phyloP scores from a whole-genome alignment of 35 echinoderm and acorn worm species.

The Apostichopus parvimensis region DNA sequence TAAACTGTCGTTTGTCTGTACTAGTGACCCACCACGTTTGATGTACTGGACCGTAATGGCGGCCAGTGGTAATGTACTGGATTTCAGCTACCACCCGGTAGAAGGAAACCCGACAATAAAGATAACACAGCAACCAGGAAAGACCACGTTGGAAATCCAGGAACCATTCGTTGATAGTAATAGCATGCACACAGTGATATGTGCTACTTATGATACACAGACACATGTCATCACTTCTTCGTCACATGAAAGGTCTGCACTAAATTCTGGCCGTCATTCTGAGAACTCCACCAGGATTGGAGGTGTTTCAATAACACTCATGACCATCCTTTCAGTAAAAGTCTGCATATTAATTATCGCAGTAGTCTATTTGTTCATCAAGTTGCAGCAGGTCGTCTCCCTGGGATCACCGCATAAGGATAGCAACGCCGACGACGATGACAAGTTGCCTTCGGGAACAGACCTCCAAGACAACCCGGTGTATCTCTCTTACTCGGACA shows the following conservation, averaged over 20 bases:
- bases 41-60: background rate
- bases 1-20: background rate
- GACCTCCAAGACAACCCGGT: background rate
- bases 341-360: background rate
- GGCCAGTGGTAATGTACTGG: background rate
- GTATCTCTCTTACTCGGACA: background rate
- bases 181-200: background rate
- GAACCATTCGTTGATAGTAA: background rate
- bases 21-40: conserved; percentile 5
- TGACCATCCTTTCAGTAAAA: background rate
- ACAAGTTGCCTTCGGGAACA: background rate
- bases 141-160: background rate
- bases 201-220: background rate
- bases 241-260: too few relatives aligned
- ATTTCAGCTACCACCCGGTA: background rate
- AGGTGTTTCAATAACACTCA: too few relatives aligned
- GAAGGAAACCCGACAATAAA: background rate
- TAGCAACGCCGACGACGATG: background rate
- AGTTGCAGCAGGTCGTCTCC: background rate
- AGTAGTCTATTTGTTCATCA: background rate
- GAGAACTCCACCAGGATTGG: too few relatives aligned
- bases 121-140: background rate
- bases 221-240: background rate
- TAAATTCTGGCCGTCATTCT: too few relatives aligned
- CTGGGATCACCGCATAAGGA: background rate